Percentiles rank a stretch among this genome's conserved stretches.
These are phyloP conservation scores for Lysandra bellargus DNA, from an alignment of 2,888 invertebrate species.

Conservation along the genomic window DNA sequence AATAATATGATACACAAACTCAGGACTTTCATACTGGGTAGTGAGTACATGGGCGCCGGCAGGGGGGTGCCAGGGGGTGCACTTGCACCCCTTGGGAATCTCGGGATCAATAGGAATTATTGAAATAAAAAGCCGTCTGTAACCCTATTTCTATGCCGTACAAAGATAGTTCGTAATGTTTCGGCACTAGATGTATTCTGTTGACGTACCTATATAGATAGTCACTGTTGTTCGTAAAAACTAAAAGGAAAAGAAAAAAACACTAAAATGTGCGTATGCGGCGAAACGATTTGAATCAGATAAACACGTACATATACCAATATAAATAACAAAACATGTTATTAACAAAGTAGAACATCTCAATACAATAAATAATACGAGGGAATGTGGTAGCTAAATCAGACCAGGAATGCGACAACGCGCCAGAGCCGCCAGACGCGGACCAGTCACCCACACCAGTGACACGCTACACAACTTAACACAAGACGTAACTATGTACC, in stretches of 20 bases:
- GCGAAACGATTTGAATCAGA: neutral
- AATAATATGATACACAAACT: neutral
- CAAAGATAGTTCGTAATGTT: too few relatives aligned
- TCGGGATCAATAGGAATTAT: too few relatives aligned
- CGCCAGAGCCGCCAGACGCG: neutral
- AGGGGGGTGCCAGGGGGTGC: too few relatives aligned
- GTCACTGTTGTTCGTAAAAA: too few relatives aligned
- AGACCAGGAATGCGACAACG: slow-evolving; percentile 19
- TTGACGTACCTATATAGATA: too few relatives aligned
- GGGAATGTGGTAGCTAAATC: slow-evolving; percentile 16
- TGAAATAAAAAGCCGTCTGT: too few relatives aligned
- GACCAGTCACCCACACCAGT: neutral
- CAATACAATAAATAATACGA: slow-evolving; percentile 1
- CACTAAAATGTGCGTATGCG: neutral
- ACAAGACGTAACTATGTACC: neutral
- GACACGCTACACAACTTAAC: neutral
- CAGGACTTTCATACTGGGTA: neutral
- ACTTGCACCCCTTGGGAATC: too few relatives aligned
- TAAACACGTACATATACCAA: neutral
- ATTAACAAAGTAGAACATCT: neutral
- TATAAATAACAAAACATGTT: neutral
- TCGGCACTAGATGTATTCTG: too few relatives aligned
- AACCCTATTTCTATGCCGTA: too few relatives aligned
- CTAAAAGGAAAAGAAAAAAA: too few relatives aligned
- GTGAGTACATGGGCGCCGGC: too few relatives aligned